Evolutionary conservation across 35 echinoderm and acorn worm genomes (phyloP).

Genomic region (Anneissia japonica): DNA sequence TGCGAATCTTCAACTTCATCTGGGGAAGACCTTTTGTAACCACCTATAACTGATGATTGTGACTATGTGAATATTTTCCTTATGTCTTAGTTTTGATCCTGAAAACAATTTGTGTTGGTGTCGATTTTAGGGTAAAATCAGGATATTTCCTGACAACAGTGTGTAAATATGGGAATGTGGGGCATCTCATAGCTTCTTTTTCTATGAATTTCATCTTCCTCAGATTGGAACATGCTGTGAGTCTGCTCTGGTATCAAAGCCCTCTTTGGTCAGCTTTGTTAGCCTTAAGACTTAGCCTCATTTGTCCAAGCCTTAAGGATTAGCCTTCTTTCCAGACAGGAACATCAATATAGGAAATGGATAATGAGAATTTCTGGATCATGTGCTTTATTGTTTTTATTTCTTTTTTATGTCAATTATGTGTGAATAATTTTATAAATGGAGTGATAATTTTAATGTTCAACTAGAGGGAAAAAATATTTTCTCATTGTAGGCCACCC

Average conservation of each 20-base stretch:
- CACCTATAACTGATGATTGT: not conserved
- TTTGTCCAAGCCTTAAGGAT: not conserved
- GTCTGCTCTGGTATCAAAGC: not conserved
- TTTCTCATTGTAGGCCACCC: no score
- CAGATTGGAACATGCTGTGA: not conserved
- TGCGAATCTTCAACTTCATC: not conserved
- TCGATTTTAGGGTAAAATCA: not conserved
- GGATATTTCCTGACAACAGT: not conserved
- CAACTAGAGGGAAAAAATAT: no score
- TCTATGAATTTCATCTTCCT: not conserved
- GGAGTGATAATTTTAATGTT: no score
- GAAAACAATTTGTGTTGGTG: not conserved
- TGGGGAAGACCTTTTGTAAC: not conserved
- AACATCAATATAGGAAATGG: not conserved
- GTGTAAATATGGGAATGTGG: not conserved
- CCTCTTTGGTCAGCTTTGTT: not conserved
- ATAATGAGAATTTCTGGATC: no score
- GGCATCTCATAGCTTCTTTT: no score
- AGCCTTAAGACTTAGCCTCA: not conserved
- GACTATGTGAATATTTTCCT: not conserved
- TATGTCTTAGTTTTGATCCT: not conserved
- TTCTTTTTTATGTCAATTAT: no score
- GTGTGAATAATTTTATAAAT: no score
- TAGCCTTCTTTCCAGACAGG: not conserved
- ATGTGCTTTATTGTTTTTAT: no score